Conservation (phyloP, 1,140 invertebrate genomes). For the Palaemon carinicauda region DNA sequence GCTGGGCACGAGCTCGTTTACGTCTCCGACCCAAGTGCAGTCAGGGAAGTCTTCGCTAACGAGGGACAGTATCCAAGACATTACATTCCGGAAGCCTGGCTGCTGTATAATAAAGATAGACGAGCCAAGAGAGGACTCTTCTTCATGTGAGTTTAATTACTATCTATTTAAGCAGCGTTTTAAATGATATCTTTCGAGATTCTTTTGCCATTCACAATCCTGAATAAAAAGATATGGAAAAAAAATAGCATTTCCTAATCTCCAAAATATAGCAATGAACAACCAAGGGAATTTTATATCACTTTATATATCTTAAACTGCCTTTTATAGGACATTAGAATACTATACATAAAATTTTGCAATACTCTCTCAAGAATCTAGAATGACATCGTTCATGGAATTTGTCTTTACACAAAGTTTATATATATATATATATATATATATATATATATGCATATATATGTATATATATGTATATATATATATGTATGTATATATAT, state of each 20-base stretch:
- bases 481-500: background rate
- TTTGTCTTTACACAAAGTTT: background rate
- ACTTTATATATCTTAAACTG: too few relatives aligned
- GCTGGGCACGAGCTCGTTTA: slow-evolving; percentile 76
- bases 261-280: too few relatives aligned
- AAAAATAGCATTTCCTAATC: too few relatives aligned
- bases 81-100: slow-evolving; percentile 83
- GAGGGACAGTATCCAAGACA: slow-evolving; percentile 83
- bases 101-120: slow-evolving; percentile 78
- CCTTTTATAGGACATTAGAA: too few relatives aligned
- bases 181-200: too few relatives aligned
- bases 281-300: too few relatives aligned
- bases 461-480: background rate
- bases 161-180: too few relatives aligned
- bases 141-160: slow-evolving; percentile 77
- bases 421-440: background rate
- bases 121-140: slow-evolving; percentile 79
- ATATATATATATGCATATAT: background rate
- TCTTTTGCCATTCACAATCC: too few relatives aligned
- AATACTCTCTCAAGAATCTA: too few relatives aligned
- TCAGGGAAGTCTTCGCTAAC: slow-evolving; percentile 75
- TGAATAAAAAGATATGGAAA: too few relatives aligned
- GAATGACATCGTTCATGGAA: too few relatives aligned
- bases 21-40: slow-evolving; percentile 74
- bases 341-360: too few relatives aligned